Evolutionary conservation across 1,140 invertebrate genomes (phyloP).

Genomic region (Conopomorpha cramerella): DNA sequence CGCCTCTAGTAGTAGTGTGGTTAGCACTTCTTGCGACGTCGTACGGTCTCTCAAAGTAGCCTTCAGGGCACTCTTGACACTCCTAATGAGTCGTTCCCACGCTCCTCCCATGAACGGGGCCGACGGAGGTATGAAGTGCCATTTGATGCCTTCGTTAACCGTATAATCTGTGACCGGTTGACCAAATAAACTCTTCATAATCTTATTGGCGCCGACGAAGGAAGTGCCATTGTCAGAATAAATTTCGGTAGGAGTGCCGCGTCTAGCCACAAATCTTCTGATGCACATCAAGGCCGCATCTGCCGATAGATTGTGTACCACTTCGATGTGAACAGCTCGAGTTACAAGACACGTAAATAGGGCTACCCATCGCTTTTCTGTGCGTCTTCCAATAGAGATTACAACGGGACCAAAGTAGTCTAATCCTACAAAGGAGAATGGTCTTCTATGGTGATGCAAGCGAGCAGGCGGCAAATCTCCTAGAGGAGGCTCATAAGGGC

Average conservation of each 20-base stretch:
- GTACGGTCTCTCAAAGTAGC: not conserved
- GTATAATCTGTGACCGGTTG: not conserved
- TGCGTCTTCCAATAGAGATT: slow-evolving; percentile 10
- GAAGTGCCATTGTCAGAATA: slow-evolving; percentile 37
- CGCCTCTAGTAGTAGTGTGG: slow-evolving; percentile 2
- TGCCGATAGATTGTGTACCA: slow-evolving; percentile 22
- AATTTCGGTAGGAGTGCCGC: slow-evolving; percentile 21
- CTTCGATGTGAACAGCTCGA: slow-evolving; percentile 21
- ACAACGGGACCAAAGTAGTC: slow-evolving; percentile 21
- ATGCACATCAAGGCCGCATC: slow-evolving; percentile 33
- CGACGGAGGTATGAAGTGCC: slow-evolving; percentile 7
- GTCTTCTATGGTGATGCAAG: not conserved
- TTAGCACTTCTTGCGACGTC: not conserved
- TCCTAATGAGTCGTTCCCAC: slow-evolving; percentile 7
- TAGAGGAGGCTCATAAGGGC: slow-evolving; percentile 4
- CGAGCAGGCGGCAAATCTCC: slow-evolving; percentile 1
- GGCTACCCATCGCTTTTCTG: slow-evolving; percentile 26
- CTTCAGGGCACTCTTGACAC: not conserved
- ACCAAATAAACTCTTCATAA: slow-evolving; percentile 4
- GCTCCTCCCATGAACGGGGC: slow-evolving; percentile 7
- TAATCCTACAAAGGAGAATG: slow-evolving; percentile 13
- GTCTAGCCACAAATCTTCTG: slow-evolving; percentile 30
- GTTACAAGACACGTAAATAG: slow-evolving; percentile 31
- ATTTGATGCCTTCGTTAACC: slow-evolving; percentile 3
- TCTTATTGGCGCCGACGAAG: slow-evolving; percentile 17